phyloP scores from a whole-genome alignment of 1,140 invertebrate genomes.

The Branchinecta lynchi region DNA sequence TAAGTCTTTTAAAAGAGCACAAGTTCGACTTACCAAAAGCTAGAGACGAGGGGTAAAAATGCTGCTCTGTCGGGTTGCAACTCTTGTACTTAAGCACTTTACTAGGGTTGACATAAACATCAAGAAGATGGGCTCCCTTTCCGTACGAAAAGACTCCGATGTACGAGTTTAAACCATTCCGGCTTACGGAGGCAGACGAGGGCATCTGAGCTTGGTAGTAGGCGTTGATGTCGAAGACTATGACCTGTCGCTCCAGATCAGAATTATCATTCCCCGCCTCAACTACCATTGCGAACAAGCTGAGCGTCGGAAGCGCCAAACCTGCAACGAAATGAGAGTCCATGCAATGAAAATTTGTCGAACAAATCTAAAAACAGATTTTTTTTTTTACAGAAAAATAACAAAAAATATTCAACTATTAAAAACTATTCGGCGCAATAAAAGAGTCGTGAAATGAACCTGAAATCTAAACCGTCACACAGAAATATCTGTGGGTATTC shows the following conservation, averaged over 20 bases:
- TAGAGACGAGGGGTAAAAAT: conserved; percentile 1
- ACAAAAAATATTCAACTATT: too few relatives aligned
- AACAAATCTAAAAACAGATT: too few relatives aligned
- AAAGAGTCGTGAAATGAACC: too few relatives aligned
- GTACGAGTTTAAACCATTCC: background rate
- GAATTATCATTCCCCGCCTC: background rate
- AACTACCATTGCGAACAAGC: background rate
- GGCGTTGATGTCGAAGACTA: background rate
- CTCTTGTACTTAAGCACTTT: background rate
- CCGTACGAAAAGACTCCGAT: background rate
- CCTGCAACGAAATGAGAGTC: background rate
- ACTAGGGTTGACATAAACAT: background rate
- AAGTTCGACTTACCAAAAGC: background rate
- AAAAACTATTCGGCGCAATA: too few relatives aligned
- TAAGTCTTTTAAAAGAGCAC: too few relatives aligned
- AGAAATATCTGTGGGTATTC: too few relatives aligned
- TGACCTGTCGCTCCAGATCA: background rate
- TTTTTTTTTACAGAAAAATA: too few relatives aligned
- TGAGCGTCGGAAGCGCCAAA: background rate
- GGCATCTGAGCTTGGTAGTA: conserved; percentile 9
- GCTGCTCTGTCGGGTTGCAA: background rate
- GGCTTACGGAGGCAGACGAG: background rate
- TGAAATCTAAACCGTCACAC: too few relatives aligned
- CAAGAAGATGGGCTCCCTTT: background rate
- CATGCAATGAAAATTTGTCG: too few relatives aligned